Conservation (phyloP, 2,888 invertebrate genomes). For the Drosophila demipolita region DNA sequence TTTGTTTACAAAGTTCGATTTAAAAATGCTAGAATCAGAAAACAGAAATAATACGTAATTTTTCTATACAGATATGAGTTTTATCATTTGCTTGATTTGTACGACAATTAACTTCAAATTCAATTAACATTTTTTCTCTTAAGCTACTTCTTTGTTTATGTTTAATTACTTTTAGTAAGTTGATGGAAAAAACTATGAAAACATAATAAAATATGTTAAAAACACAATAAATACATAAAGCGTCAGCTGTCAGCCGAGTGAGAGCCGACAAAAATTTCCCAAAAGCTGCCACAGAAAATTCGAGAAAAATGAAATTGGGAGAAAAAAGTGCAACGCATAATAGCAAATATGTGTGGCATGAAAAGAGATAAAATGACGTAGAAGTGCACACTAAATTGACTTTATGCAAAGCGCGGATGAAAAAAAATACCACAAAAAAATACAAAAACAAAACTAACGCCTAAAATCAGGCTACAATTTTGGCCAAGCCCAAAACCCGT, state of each 20-base stretch:
- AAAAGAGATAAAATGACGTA: constrained; percentile 37
- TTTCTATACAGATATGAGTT: neutral
- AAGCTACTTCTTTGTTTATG: constrained; percentile 38
- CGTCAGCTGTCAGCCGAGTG: constrained; percentile 7
- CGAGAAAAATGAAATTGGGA: constrained; percentile 1
- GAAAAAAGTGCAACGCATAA: constrained; percentile 15
- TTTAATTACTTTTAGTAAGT: constrained; percentile 54
- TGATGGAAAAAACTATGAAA: neutral
- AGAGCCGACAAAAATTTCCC: neutral
- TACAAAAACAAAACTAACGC: constrained; percentile 20
- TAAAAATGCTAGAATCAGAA: neutral
- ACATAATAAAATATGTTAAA: constrained; percentile 31
- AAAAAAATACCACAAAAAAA: constrained; percentile 11
- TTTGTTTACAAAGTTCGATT: neutral
- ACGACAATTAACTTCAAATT: too few species aligned
- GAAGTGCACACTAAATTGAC: constrained; percentile 50
- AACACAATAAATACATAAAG: constrained; percentile 29
- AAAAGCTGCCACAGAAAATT: constrained; percentile 3
- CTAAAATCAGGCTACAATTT: constrained; percentile 66
- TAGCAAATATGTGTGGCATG: constrained; percentile 30
- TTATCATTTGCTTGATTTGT: neutral
- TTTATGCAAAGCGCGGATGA: constrained; percentile 37
- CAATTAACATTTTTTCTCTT: neutral
- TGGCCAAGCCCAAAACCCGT: constrained; percentile 10
- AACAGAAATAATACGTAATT: neutral